phyloP scores from a whole-genome alignment of 2,113 vertebrate species.

The Crotalus viridis region DNA sequence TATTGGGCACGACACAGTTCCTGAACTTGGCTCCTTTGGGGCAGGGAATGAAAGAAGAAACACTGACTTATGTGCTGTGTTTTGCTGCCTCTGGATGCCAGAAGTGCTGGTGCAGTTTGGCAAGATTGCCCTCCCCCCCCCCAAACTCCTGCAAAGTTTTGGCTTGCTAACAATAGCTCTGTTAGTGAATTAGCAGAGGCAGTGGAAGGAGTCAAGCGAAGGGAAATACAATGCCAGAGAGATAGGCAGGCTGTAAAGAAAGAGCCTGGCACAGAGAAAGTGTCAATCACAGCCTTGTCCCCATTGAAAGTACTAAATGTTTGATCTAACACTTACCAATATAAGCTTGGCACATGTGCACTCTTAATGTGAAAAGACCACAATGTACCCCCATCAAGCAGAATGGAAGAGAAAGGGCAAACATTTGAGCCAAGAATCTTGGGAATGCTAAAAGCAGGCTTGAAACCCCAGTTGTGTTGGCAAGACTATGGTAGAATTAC shows the following conservation, averaged over 20 bases:
- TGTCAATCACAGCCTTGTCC: neutral
- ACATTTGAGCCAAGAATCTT: neutral
- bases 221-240: neutral
- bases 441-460: neutral
- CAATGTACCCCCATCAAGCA: neutral
- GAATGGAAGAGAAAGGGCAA: neutral
- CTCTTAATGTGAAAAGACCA: neutral
- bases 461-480: neutral
- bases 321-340: neutral
- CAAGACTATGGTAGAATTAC: neutral
- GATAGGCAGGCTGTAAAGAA: neutral
- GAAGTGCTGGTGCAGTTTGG: neutral
- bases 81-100: neutral
- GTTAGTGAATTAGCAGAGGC: neutral
- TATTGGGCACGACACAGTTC: neutral
- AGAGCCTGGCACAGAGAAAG: neutral
- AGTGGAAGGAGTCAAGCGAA: neutral
- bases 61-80: neutral
- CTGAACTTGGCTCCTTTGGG: neutral
- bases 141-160: neutral
- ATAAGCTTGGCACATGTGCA: neutral
- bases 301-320: neutral
- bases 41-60: neutral
- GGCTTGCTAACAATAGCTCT: neutral
- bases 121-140: neutral